These are phyloP conservation scores for Aphaenogaster ashmeadi DNA, from an alignment of 1,140 invertebrate genomes.

Conservation along the genomic window DNA sequence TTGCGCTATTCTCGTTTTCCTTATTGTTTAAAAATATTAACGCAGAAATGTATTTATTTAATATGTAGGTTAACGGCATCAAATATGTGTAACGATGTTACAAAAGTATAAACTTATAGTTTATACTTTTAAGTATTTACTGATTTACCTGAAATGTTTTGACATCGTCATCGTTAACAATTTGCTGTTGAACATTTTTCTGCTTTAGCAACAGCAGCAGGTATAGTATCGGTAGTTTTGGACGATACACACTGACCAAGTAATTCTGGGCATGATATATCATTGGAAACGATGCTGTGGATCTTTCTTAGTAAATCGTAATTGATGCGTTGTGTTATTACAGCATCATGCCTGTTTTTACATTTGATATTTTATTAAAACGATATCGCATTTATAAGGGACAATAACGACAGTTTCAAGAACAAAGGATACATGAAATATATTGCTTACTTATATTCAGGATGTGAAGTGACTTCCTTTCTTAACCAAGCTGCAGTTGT, in stretches of 20 bases:
- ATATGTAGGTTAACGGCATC: constrained; percentile 21
- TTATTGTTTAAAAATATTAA: constrained; percentile 41
- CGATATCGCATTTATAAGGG: constrained; percentile 4
- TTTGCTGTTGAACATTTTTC: constrained; percentile 81
- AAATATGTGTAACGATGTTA: constrained; percentile 64
- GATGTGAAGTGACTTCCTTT: constrained; percentile 95
- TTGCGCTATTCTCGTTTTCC: constrained; percentile 9
- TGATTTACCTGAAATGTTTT: constrained; percentile 48
- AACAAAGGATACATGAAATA: not conserved
- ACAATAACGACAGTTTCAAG: not conserved
- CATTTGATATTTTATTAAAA: constrained; percentile 62
- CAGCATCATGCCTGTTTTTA: constrained; percentile 93
- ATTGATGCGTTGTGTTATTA: constrained; percentile 95
- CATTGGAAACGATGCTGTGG: constrained; percentile 91
- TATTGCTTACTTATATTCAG: constrained; percentile 93
- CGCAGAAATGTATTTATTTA: constrained; percentile 31
- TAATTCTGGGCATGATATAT: constrained; percentile 91
- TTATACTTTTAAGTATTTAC: not conserved
- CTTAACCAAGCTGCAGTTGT: constrained; percentile 98
- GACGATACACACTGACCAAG: constrained; percentile 91
- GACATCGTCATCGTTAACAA: constrained; percentile 71
- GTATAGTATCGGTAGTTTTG: constrained; percentile 94
- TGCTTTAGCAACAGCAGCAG: constrained; percentile 90
- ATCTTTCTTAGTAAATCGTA: constrained; percentile 96
- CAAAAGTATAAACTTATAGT: constrained; percentile 52